Conservation (phyloP, 2,888 invertebrate species). For the Noctua janthina region DNA sequence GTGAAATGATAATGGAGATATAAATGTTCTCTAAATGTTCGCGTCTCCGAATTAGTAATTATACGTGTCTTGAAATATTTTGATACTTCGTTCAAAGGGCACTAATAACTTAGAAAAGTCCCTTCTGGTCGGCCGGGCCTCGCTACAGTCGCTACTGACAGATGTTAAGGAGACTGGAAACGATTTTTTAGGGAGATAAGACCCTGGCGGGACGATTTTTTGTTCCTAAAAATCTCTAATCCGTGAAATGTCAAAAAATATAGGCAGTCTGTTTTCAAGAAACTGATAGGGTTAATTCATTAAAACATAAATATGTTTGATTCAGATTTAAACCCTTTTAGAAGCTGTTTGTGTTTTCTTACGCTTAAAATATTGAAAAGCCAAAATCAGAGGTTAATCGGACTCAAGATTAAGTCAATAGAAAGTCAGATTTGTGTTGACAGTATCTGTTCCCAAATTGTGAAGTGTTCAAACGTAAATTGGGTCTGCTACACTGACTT, state of each 20-base stretch:
- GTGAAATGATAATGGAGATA: constrained; percentile 26
- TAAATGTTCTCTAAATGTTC: constrained; percentile 1
- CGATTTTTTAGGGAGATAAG: constrained; percentile 49
- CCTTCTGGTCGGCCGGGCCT: constrained; percentile 20
- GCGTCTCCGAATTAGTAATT: neutral
- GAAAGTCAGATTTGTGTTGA: constrained; percentile 41
- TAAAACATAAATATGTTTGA: neutral
- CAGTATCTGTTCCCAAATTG: constrained; percentile 18
- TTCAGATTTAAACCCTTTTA: constrained; percentile 5
- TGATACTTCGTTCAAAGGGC: constrained; percentile 33
- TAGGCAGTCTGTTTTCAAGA: constrained; percentile 1
- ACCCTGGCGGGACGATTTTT: constrained; percentile 29
- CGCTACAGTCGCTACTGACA: constrained; percentile 34
- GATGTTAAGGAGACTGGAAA: constrained; percentile 36
- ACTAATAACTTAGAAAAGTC: constrained; percentile 35
- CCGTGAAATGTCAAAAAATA: constrained; percentile 32
- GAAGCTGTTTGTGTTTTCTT: constrained; percentile 27
- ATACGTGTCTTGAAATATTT: constrained; percentile 23
- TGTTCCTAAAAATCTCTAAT: constrained; percentile 30
- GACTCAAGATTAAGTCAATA: constrained; percentile 39
- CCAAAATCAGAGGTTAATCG: constrained; percentile 31
- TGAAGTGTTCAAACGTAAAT: constrained; percentile 35
- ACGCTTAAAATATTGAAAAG: constrained; percentile 42
- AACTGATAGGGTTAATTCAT: constrained; percentile 16
- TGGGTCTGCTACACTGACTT: constrained; percentile 8